Conservation (phyloP, 2,888 invertebrate species). For the Xanthorhoe designata region DNA sequence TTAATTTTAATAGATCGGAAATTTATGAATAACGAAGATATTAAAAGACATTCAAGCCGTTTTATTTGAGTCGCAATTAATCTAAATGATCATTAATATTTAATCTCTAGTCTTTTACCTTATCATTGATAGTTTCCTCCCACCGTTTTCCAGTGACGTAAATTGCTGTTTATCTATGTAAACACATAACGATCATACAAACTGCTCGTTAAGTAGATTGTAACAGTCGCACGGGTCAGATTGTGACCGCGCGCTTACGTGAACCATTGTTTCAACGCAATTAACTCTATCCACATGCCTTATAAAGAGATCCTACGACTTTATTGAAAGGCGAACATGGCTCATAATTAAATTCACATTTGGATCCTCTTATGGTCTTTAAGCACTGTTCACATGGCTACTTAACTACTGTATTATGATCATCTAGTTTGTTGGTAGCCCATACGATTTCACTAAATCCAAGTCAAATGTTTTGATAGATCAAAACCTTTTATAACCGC, state of each 20-base stretch:
- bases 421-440: neutral
- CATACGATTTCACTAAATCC: no score
- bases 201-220: slow-evolving; percentile 22
- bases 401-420: neutral
- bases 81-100: neutral
- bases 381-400: slow-evolving; percentile 21
- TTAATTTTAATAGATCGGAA: neutral
- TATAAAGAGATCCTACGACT: slow-evolving; percentile 57
- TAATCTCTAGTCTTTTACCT: neutral
- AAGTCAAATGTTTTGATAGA: no score
- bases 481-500: no score
- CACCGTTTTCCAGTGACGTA: slow-evolving; percentile 1
- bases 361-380: slow-evolving; percentile 25
- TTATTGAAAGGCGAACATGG: slow-evolving; percentile 39
- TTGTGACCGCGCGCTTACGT: slow-evolving; percentile 54
- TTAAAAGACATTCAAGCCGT: neutral
- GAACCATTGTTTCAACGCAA: slow-evolving; percentile 58
- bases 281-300: slow-evolving; percentile 53
- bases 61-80: no score
- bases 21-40: no score
- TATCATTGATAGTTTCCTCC: neutral
- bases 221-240: slow-evolving; percentile 48
- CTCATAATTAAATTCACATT: slow-evolving; percentile 45
- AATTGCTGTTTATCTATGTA: slow-evolving; percentile 1
- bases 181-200: slow-evolving; percentile 20